Evolutionary conservation across 2,113 vertebrate species (phyloP).

Genomic region (Oreochromis aureus): DNA sequence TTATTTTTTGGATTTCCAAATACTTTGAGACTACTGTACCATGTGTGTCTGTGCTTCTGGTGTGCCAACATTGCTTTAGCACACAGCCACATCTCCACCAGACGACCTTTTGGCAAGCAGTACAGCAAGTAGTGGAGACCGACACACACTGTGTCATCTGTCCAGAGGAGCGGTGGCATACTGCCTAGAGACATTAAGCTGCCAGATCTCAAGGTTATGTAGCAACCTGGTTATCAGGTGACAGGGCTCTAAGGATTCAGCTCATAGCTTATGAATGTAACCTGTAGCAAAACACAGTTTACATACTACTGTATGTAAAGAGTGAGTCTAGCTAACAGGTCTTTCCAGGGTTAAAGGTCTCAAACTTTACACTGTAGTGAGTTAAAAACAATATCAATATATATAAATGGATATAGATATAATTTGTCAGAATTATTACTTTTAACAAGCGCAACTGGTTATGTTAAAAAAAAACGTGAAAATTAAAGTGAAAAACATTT

Average conservation of each 20-base stretch:
- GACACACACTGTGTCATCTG: slow-evolving; percentile 19
- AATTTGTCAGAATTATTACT: neutral
- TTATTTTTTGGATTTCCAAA: neutral
- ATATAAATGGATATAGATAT: neutral
- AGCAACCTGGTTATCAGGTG: slow-evolving; percentile 10
- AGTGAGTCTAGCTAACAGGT: neutral
- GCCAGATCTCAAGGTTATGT: slow-evolving; percentile 28
- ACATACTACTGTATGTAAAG: neutral
- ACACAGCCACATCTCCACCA: neutral
- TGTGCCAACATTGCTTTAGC: neutral
- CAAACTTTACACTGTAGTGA: neutral
- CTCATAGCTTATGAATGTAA: neutral
- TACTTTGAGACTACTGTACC: neutral
- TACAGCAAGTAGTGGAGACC: neutral
- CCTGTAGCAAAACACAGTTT: neutral
- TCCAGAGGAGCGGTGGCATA: slow-evolving; percentile 1
- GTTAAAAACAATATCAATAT: neutral
- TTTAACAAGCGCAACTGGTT: neutral
- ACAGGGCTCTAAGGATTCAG: neutral
- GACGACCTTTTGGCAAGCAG: slow-evolving; percentile 43
- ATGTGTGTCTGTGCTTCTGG: neutral
- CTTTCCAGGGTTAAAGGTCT: neutral
- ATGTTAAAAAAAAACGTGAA: neutral
- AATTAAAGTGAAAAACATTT: neutral
- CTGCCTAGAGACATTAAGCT: slow-evolving; percentile 9